These are phyloP conservation scores for Rhyacichthys aspro DNA, from an alignment of 2,797 vertebrate species.

Conservation along the genomic window DNA sequence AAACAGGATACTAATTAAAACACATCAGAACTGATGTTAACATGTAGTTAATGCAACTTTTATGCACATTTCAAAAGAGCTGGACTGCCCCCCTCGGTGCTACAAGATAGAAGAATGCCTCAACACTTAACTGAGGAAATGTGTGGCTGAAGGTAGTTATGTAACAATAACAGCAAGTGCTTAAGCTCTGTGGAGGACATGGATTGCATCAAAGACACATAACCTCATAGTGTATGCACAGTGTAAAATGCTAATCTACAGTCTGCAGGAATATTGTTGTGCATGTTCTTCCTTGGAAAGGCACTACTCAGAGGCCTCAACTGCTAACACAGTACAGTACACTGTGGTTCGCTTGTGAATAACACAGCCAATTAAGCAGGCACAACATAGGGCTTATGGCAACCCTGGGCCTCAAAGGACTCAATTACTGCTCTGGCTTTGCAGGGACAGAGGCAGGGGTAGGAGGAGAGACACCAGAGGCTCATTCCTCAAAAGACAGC, in stretches of 20 bases:
- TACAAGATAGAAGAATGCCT: neutral
- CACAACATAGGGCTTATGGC: constrained; percentile 73
- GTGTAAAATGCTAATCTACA: constrained; percentile 15
- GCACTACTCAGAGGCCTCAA: constrained; percentile 27
- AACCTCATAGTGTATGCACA: constrained; percentile 6
- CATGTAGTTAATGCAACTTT: too few relatives aligned
- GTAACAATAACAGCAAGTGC: neutral
- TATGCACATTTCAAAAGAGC: too few relatives aligned
- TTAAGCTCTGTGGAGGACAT: neutral
- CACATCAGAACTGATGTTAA: too few relatives aligned
- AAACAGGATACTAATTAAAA: too few relatives aligned
- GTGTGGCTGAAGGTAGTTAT: neutral
- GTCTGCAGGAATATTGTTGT: constrained; percentile 34
- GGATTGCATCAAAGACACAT: constrained; percentile 3
- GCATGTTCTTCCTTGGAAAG: constrained; percentile 31
- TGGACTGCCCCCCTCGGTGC: neutral
- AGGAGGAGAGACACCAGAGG: constrained; percentile 25
- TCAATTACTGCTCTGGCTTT: constrained; percentile 74
- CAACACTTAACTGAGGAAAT: neutral
- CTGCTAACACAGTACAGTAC: constrained; percentile 30
- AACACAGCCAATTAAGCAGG: constrained; percentile 76
- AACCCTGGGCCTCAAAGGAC: constrained; percentile 75
- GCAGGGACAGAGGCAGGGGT: constrained; percentile 38
- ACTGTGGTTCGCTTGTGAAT: constrained; percentile 60
- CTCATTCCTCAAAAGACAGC: constrained; percentile 53